phyloP scores from a whole-genome alignment of 2,888 invertebrate genomes.

The Limnephilus rhombicus region DNA sequence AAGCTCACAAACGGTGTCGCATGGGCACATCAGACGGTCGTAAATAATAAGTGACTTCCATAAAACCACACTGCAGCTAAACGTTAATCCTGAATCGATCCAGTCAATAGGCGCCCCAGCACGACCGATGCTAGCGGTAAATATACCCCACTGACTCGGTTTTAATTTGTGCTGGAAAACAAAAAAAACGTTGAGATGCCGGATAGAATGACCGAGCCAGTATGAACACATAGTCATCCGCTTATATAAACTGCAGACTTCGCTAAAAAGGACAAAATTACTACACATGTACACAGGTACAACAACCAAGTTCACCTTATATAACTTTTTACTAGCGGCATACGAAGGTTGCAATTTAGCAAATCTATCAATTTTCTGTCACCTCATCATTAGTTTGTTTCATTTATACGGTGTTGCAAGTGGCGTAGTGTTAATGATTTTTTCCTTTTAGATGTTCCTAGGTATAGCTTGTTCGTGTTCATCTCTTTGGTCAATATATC shows the following conservation, averaged over 20 bases:
- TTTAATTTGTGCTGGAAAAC: conserved; percentile 22
- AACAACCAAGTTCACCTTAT: not conserved
- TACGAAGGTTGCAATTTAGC: not conserved
- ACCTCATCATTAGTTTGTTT: not conserved
- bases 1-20: not conserved
- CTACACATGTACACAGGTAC: not conserved
- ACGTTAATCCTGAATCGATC: not conserved
- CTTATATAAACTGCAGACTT: not conserved
- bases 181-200: not conserved
- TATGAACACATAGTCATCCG: not conserved
- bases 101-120: not conserved
- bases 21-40: not conserved
- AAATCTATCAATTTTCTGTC: not conserved
- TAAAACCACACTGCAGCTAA: not conserved
- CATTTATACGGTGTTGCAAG: not conserved
- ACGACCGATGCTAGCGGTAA: conserved; percentile 25
- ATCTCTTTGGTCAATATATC: not conserved
- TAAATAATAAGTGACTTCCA: not conserved
- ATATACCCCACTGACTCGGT: conserved; percentile 27
- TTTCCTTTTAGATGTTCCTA: not conserved
- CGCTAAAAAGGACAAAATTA: not conserved
- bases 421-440: not conserved
- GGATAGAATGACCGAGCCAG: not conserved
- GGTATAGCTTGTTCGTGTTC: not conserved
- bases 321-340: not conserved